Base-by-base conservation (phyloP, 2,888 invertebrate genomes). In the Andrena chrysosceles region DNA sequence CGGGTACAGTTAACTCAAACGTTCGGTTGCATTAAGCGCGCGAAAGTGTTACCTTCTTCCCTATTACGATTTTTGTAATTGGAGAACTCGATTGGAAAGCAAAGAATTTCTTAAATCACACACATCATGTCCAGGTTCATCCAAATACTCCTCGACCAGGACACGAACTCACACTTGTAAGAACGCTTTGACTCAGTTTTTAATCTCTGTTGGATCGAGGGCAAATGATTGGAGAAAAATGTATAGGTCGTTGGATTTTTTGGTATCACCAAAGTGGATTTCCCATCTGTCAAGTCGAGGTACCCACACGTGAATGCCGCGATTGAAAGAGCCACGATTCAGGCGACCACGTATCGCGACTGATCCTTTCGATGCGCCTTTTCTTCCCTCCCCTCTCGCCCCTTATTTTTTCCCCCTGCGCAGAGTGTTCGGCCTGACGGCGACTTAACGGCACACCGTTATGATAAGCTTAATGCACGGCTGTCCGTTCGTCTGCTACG, bases 401-500 rank as follows among this genome's bases (percentile, higher is more conserved):
- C 85, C 85, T 82, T 76, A 80, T 84, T 83, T 69, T 83, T 68
- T 70, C 67, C 82, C 70, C 49, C 54, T 78, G 77, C 73, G 82
- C 29, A 33, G 68, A 76, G 74, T 60, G 77, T 83, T 79, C 77
- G 77, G 73, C 69, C 84, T 85, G 87, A 84, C 85, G 75, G 81
- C 86, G 87, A 91, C 90, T 91, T 90, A 91, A 89, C 90, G 87
- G 87, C 89, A 84, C 85, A 91, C 93, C 93, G 93, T 93, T 93
- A 93, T 92, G 91, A 93, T 93, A 92, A 93, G 91, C 93, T 92
- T 92, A 93, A 93, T 92, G 91, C 91, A 91, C 89, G 90, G 87
- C 92, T 92, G 92, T 91, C 90, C 89, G 87, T 88, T 86, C 89
- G 86, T 87, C 85, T 85, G 83, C 83, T 85, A 85, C 86, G 89